Conservation (phyloP, 1,140 invertebrate species). For the Drosophila mayri region DNA sequence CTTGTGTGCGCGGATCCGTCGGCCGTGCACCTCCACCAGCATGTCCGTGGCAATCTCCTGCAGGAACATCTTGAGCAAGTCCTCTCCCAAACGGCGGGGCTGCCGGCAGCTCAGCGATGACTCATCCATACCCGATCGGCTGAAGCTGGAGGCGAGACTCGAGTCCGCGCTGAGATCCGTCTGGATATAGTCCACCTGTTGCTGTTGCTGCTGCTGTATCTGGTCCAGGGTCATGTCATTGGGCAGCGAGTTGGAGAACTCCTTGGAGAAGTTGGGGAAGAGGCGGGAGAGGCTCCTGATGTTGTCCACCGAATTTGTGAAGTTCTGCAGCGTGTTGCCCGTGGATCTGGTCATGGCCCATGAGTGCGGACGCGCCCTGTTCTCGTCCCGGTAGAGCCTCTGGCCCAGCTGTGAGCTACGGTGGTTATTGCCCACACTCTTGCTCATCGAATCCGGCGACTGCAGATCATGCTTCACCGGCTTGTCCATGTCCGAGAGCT, state of each 20-base stretch:
- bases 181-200: slow-evolving; percentile 79
- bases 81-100: slow-evolving; percentile 90
- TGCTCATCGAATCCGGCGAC: slow-evolving; percentile 77
- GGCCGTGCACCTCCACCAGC: slow-evolving; percentile 91
- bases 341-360: slow-evolving; percentile 87
- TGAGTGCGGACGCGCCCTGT: slow-evolving; percentile 86
- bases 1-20: slow-evolving; percentile 93
- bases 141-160: slow-evolving; percentile 82
- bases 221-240: slow-evolving; percentile 70
- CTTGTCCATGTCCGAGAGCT: slow-evolving; percentile 87
- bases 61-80: slow-evolving; percentile 94
- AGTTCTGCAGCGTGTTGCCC: slow-evolving; percentile 80
- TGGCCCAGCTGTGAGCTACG: slow-evolving; percentile 68
- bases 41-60: slow-evolving; percentile 95
- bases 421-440: slow-evolving; percentile 84
- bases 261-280: slow-evolving; percentile 85
- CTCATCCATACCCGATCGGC: slow-evolving; percentile 84
- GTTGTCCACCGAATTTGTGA: slow-evolving; percentile 84
- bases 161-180: slow-evolving; percentile 80
- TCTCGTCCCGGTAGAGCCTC: slow-evolving; percentile 87
- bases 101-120: slow-evolving; percentile 85
- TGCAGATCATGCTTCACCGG: slow-evolving; percentile 82
- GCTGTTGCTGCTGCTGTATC: slow-evolving; percentile 21
- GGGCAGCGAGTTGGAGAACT: slow-evolving; percentile 81
- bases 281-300: slow-evolving; percentile 82